A percentile compares a stretch with the other conserved stretches of the same genome.
Conservation (phyloP, 2,113 vertebrate species). For the Cebidichthys violaceus region DNA sequence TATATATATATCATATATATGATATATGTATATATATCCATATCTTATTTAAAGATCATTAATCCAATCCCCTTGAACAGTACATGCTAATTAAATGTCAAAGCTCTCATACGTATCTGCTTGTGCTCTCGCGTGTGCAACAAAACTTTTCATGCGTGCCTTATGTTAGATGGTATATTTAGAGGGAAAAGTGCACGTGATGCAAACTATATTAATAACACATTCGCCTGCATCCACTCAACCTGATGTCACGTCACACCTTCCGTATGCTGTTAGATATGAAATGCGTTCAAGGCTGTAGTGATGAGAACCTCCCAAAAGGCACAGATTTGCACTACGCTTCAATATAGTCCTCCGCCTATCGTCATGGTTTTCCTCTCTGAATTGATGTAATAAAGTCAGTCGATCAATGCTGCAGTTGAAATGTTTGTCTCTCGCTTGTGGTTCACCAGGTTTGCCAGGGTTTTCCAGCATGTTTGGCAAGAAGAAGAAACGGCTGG, state of each 20-base stretch:
- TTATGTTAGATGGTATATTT: background rate
- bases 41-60: background rate
- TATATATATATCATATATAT: too few species aligned
- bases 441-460: constrained; percentile 81
- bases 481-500: constrained; percentile 98
- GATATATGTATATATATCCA: background rate
- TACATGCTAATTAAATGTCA: constrained; percentile 1
- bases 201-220: background rate
- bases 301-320: background rate
- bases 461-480: constrained; percentile 97
- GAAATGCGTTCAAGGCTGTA: background rate
- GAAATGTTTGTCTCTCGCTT: background rate
- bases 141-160: background rate
- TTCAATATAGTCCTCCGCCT: constrained; percentile 8
- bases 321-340: background rate
- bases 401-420: background rate
- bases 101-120: background rate
- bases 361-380: background rate
- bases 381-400: background rate
- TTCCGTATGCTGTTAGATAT: background rate
- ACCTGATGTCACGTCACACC: background rate
- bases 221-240: background rate
- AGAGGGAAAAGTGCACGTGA: background rate
- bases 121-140: background rate
- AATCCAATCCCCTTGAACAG: background rate